phyloP scores from a whole-genome alignment of 2,113 vertebrate species.

The Hucho hucho region DNA sequence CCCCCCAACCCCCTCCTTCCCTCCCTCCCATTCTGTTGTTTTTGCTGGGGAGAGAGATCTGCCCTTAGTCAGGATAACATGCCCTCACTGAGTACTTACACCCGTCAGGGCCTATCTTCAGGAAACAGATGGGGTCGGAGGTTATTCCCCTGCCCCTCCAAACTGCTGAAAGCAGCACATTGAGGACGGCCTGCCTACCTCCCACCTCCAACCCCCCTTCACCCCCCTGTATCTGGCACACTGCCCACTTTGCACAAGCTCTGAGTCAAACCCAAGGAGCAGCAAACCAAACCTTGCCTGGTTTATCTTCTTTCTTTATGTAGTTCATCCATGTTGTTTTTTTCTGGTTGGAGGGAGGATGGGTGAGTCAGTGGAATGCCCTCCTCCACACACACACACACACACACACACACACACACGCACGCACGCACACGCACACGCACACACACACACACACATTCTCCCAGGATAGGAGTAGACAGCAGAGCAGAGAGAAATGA shows the following conservation, averaged over 20 bases:
- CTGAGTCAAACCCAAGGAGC: conserved; percentile 70
- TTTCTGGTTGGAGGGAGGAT: conserved; percentile 65
- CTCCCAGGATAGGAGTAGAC: conserved; percentile 67
- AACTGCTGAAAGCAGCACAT: conserved; percentile 92
- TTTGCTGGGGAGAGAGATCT: conserved; percentile 64
- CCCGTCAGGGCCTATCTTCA: conserved; percentile 94
- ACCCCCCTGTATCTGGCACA: conserved; percentile 71
- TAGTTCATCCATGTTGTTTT: conserved; percentile 40
- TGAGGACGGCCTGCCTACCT: conserved; percentile 80
- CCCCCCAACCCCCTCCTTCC: conserved; percentile 45
- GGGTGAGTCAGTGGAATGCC: conserved; percentile 72
- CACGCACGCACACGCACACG: conserved; percentile 67
- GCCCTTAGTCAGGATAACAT: conserved; percentile 90
- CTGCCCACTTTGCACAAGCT: conserved; percentile 76
- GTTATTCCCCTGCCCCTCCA: conserved; percentile 91
- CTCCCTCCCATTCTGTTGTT: conserved; percentile 61
- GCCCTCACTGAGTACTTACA: conserved; percentile 82
- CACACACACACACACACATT: conserved; percentile 62
- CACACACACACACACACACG: conserved; percentile 70
- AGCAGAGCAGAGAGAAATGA: conserved; percentile 70
- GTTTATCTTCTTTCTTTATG: conserved; percentile 61
- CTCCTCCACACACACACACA: conserved; percentile 74
- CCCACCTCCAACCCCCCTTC: conserved; percentile 58
- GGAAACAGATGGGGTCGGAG: conserved; percentile 98
- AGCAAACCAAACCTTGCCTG: conserved; percentile 51